These are phyloP conservation scores for Otolemur garnettii DNA, from an alignment of 2,113 vertebrate genomes.

Conservation along the genomic window DNA sequence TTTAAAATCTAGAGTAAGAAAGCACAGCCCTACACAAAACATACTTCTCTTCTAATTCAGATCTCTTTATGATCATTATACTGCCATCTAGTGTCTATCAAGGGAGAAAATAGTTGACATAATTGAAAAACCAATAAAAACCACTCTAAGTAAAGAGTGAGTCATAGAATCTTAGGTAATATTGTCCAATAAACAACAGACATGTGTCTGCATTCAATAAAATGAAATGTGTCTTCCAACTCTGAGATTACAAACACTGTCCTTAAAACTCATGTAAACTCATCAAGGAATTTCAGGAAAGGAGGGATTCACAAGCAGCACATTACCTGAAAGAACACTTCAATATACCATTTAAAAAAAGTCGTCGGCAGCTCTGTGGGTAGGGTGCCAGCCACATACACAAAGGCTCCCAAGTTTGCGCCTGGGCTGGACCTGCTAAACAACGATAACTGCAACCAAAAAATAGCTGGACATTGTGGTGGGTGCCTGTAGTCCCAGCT, in stretches of 20 bases:
- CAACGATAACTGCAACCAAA: no score
- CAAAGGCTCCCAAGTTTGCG: no score
- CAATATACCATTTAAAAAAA: not conserved
- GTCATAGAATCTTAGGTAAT: conserved; percentile 16
- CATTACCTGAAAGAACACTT: conserved; percentile 5
- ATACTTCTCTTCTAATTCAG: conserved; percentile 65
- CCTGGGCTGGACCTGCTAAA: no score
- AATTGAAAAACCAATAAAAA: not conserved
- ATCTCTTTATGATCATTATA: conserved; percentile 68
- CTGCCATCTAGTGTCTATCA: conserved; percentile 86
- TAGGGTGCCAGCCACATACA: no score
- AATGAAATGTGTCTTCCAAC: not conserved
- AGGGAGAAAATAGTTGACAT: conserved; percentile 36
- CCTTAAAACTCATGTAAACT: conserved; percentile 40
- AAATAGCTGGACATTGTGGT: no score
- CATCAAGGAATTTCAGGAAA: not conserved
- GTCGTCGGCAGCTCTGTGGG: not conserved
- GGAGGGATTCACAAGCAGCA: not conserved
- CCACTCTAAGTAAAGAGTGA: not conserved
- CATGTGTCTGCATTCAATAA: not conserved
- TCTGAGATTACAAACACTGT: not conserved
- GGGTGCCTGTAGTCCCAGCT: no score
- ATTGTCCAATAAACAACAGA: not conserved
- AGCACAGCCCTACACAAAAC: not conserved
- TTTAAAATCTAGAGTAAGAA: not conserved